These are phyloP conservation scores for Parnassius orleans DNA, from an alignment of 2,888 invertebrate genomes.

Conservation along the genomic window DNA sequence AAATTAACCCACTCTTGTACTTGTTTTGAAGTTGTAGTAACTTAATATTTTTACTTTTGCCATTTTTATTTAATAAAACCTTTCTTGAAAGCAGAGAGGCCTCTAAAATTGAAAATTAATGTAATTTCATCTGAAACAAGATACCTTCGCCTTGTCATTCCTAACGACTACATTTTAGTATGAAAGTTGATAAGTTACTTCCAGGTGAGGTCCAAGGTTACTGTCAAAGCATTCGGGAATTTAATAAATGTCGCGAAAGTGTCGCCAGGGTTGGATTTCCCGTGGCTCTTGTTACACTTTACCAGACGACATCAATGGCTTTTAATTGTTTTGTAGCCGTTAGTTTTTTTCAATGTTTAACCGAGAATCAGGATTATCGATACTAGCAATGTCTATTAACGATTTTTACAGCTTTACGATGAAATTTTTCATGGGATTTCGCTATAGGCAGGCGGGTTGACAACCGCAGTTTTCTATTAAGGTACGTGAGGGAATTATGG, in stretches of 20 bases:
- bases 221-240: constrained; percentile 22
- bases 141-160: constrained; percentile 2
- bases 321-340: constrained; percentile 13
- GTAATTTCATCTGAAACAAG: constrained; percentile 13
- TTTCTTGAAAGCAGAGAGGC: background rate
- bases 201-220: constrained; percentile 1
- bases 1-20: background rate
- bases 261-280: constrained; percentile 23
- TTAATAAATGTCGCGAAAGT: constrained; percentile 15
- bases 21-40: background rate
- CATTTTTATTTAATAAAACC: background rate
- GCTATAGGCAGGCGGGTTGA: too few relatives aligned
- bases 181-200: constrained; percentile 9
- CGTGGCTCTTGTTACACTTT: constrained; percentile 28
- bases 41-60: background rate
- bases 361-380: background rate
- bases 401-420: too few relatives aligned
- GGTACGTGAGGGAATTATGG: too few relatives aligned
- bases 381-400: too few relatives aligned
- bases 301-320: constrained; percentile 28
- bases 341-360: constrained; percentile 1
- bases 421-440: too few relatives aligned
- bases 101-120: constrained; percentile 2
- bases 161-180: constrained; percentile 10
- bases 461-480: too few relatives aligned